Evolutionary conservation across 2,888 invertebrate genomes (phyloP).

Genomic region (Tachystola acroxantha): DNA sequence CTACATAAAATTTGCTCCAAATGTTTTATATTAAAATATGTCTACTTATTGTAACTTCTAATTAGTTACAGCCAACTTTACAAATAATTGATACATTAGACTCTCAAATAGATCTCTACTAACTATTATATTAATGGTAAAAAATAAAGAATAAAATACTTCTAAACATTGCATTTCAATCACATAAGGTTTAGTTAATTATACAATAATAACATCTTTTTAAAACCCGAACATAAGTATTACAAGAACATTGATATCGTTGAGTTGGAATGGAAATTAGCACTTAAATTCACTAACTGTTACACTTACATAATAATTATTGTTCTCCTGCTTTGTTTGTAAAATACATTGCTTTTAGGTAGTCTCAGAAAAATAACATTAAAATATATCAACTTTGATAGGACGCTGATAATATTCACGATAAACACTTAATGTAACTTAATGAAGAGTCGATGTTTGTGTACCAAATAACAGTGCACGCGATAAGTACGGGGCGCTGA

Average conservation of each 20-base stretch:
- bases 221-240: conserved; percentile 76
- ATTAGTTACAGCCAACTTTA: conserved; percentile 78
- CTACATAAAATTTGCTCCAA: conserved; percentile 78
- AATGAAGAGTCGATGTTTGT: conserved; percentile 51
- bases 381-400: conserved; percentile 68
- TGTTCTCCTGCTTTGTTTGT: conserved; percentile 77
- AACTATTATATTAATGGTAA: conserved; percentile 77
- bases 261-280: conserved; percentile 78
- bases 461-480: conserved; percentile 75
- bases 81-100: conserved; percentile 79
- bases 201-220: conserved; percentile 76
- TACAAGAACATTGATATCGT: conserved; percentile 76
- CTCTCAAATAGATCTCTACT: conserved; percentile 79
- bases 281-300: conserved; percentile 78
- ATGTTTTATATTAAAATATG: conserved; percentile 77
- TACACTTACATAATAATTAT: conserved; percentile 78
- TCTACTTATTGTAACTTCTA: conserved; percentile 78
- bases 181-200: conserved; percentile 78
- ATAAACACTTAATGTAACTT: conserved; percentile 64
- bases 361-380: conserved; percentile 75
- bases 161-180: conserved; percentile 79
- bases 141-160: conserved; percentile 79
- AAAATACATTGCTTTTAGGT: conserved; percentile 75
- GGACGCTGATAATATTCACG: conserved; percentile 61
- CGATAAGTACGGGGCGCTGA: conserved; percentile 65